Percentiles rank a stretch among this genome's conserved stretches.
Evolutionary conservation across 2,797 vertebrate species (phyloP).

Genomic region (Rhincodon typus): DNA sequence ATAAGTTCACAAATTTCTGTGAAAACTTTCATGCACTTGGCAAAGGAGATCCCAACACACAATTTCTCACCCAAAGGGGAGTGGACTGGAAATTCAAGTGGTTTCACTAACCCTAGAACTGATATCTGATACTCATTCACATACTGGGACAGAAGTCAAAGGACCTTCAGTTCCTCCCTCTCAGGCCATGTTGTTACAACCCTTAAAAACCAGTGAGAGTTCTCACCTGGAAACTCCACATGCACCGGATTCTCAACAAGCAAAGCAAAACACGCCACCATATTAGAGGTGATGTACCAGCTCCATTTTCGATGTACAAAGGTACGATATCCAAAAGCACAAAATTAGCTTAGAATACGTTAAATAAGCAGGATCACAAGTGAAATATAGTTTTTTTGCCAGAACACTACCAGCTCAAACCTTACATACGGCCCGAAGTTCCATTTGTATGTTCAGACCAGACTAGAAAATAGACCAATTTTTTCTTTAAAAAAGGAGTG

Average conservation of each 20-base stretch:
- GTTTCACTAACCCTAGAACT: neutral
- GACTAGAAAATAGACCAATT: neutral
- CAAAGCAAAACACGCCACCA: conserved; percentile 23
- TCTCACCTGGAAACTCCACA: neutral
- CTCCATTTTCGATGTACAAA: neutral
- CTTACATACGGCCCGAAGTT: neutral
- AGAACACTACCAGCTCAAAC: conserved; percentile 26
- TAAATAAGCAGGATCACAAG: conserved; percentile 4
- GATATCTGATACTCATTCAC: neutral
- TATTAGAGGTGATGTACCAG: conserved; percentile 5
- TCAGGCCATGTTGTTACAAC: neutral
- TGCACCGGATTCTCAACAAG: neutral
- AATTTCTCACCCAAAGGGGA: neutral
- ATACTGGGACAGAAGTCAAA: neutral
- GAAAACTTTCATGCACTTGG: neutral
- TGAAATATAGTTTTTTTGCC: neutral
- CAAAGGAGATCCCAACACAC: neutral
- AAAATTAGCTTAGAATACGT: conserved; percentile 11
- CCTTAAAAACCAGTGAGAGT: neutral
- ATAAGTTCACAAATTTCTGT: neutral
- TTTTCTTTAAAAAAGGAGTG: neutral
- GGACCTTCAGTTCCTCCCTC: neutral
- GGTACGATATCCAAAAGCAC: neutral
- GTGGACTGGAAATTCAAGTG: neutral
- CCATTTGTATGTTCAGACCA: neutral